These are phyloP conservation scores for Cataglyphis rosenhaueri DNA, from an alignment of 2,888 invertebrate genomes.

Conservation along the genomic window DNA sequence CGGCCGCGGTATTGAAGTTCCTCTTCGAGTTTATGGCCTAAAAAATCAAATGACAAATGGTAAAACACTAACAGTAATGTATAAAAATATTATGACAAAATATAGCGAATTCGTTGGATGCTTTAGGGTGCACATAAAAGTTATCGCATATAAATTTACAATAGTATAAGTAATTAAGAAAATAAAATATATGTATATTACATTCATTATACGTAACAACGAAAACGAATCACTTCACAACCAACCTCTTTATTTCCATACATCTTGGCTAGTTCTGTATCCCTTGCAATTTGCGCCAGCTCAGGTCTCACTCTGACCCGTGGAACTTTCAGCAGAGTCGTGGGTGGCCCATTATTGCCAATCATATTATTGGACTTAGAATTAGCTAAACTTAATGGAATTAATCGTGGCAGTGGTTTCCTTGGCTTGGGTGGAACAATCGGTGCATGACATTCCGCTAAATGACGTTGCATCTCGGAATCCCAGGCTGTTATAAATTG, in stretches of 20 bases:
- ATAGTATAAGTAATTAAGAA: too few relatives aligned
- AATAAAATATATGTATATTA: too few relatives aligned
- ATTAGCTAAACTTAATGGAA: conserved; percentile 78
- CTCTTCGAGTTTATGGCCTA: conserved; percentile 73
- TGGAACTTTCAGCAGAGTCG: conserved; percentile 80
- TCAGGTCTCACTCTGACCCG: conserved; percentile 82
- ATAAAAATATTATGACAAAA: neutral
- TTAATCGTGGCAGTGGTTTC: conserved; percentile 83
- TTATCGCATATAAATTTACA: too few relatives aligned
- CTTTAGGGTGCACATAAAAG: too few relatives aligned
- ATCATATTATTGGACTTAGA: conserved; percentile 63
- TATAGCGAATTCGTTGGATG: too few relatives aligned
- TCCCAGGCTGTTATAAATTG: conserved; percentile 88
- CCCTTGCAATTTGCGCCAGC: conserved; percentile 82
- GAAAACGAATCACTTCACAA: neutral
- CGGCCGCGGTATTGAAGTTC: conserved; percentile 75
- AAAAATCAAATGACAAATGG: conserved; percentile 62
- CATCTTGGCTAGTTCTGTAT: conserved; percentile 81
- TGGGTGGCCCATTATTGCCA: conserved; percentile 66
- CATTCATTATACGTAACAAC: conserved; percentile 11
- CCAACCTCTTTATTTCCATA: conserved; percentile 80
- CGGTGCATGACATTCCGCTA: conserved; percentile 80
- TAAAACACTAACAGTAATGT: neutral
- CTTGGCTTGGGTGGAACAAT: conserved; percentile 73
- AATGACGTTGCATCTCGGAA: conserved; percentile 86